phyloP scores from a whole-genome alignment of 2,113 vertebrate species.

The Chitala chitala region DNA sequence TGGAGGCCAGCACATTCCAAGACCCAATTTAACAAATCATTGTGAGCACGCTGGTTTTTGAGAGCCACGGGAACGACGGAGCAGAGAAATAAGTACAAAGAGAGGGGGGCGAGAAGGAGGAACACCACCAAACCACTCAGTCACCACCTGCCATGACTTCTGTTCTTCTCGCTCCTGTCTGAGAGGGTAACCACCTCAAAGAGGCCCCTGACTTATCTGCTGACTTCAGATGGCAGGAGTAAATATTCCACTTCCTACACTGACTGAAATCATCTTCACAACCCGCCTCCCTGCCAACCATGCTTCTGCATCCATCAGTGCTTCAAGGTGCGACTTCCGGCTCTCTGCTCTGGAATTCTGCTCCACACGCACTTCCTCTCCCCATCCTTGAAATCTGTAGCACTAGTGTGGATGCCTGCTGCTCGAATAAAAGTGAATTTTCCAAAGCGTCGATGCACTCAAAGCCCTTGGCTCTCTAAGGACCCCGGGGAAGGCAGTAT shows the following conservation, averaged over 20 bases:
- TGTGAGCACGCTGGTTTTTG: too few species aligned
- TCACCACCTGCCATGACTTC: too few species aligned
- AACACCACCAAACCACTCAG: too few species aligned
- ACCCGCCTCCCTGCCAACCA: constrained; percentile 24
- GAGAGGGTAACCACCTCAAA: too few species aligned
- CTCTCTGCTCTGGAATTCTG: constrained; percentile 24
- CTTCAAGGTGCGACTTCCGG: constrained; percentile 28
- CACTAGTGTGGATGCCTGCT: constrained; percentile 23
- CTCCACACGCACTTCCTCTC: constrained; percentile 10
- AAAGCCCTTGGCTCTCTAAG: not conserved
- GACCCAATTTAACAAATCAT: too few species aligned
- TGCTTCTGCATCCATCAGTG: constrained; percentile 27
- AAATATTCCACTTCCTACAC: constrained; percentile 20
- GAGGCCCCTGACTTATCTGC: too few species aligned
- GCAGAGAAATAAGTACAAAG: too few species aligned
- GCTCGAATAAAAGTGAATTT: not conserved
- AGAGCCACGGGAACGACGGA: too few species aligned
- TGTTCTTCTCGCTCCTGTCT: too few species aligned
- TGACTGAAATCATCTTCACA: constrained; percentile 22
- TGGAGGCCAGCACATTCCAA: too few species aligned
- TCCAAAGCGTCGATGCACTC: not conserved
- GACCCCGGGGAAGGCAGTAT: not conserved
- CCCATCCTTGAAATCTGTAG: constrained; percentile 37
- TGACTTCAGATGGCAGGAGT: not conserved
- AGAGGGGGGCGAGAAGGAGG: too few species aligned